Conservation (phyloP, 2,888 invertebrate genomes). For the Dolomedes plantarius region DNA sequence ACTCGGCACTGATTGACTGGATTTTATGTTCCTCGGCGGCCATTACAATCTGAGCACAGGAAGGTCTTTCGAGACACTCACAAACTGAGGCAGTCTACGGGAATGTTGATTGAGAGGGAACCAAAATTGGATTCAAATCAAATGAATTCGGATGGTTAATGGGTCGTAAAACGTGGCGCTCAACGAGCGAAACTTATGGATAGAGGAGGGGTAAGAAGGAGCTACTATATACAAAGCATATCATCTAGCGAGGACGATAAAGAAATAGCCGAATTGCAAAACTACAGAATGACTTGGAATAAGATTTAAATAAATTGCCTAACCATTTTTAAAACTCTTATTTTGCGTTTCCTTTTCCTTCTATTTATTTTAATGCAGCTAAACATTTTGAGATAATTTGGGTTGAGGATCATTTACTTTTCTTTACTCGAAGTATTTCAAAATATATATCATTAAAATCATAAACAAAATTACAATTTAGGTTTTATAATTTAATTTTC, state of each 20-base stretch:
- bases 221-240: not conserved
- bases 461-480: too few species aligned
- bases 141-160: constrained; percentile 52
- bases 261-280: not conserved
- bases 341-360: too few species aligned
- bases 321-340: too few species aligned
- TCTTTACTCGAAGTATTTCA: too few species aligned
- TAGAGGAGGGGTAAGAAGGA: not conserved
- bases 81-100: constrained; percentile 44
- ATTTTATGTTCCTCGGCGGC: constrained; percentile 62
- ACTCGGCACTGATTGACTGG: constrained; percentile 54
- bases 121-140: constrained; percentile 42
- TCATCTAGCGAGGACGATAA: not conserved
- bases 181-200: not conserved
- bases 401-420: too few species aligned
- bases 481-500: too few species aligned
- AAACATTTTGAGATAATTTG: too few species aligned
- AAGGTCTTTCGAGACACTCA: constrained; percentile 40
- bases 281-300: not conserved
- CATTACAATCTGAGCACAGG: constrained; percentile 35
- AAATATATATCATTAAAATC: too few species aligned
- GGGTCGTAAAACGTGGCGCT: constrained; percentile 39
- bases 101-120: constrained; percentile 21
- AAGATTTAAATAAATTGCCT: not conserved
- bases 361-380: too few species aligned